phyloP scores from a whole-genome alignment of 2,797 vertebrate genomes.

The Myotis vivesi region DNA sequence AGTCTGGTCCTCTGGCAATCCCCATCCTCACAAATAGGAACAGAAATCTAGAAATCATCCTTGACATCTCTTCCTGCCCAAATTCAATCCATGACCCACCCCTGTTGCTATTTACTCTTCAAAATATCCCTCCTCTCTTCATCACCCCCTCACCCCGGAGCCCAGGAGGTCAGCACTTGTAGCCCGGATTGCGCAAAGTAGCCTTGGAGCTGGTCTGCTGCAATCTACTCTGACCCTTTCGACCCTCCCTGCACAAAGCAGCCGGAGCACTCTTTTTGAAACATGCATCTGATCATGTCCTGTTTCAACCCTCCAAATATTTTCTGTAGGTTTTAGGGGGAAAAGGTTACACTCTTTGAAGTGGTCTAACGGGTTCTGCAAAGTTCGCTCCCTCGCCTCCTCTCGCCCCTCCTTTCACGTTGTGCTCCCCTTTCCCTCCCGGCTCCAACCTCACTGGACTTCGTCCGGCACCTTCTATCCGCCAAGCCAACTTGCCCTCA shows the following conservation, averaged over 20 bases:
- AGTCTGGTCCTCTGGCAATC: neutral
- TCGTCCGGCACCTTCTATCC: neutral
- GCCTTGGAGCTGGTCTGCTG: neutral
- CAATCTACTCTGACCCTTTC: neutral
- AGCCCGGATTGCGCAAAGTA: neutral
- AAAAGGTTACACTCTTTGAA: slow-evolving; percentile 29
- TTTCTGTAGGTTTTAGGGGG: slow-evolving; percentile 7
- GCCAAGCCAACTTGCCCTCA: neutral
- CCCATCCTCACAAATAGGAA: neutral
- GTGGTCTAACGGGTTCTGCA: neutral
- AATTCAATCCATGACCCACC: neutral
- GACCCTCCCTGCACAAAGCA: slow-evolving; percentile 25
- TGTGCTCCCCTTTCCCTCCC: neutral
- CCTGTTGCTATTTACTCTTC: neutral
- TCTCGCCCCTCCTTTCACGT: neutral
- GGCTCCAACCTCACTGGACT: neutral
- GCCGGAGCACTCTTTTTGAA: slow-evolving; percentile 60
- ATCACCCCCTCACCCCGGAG: neutral
- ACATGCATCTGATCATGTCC: slow-evolving; percentile 57
- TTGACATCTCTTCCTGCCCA: neutral
- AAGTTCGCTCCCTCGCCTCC: neutral
- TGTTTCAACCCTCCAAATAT: neutral
- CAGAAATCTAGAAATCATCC: neutral
- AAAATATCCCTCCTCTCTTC: neutral
- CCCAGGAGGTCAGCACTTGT: neutral